Evolutionary conservation across 1,140 invertebrate species (phyloP), one percentile per base, ranked within the genome.

Genomic region (Meloidogyne floridensis): DNA sequence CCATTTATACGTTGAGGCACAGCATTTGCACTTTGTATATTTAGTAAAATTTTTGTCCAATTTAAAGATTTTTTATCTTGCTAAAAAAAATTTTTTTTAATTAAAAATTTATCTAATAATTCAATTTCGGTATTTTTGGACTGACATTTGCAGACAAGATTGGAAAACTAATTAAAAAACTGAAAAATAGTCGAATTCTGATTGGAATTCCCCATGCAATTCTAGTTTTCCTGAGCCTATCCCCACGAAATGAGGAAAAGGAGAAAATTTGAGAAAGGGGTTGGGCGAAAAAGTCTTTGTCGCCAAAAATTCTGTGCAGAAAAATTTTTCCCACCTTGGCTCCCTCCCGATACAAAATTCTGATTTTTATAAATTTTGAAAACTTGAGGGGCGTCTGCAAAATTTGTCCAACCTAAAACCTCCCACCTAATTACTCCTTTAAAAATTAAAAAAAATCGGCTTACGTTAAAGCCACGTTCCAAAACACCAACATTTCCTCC

Each of bases 1-100:
- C 51, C 74, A 43, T 75, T 75, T 43, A 82, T 65, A 15, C 80
- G 74, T 72, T 87, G 80, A 9, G 85, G 85, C 8, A 86, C 47
- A 72, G 83, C 83, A 15, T 72, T 83, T 20, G 85, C 85, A 8
- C 59, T 80, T 78, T 86, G 85, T 7, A 86, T 76, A 70, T 86
- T 86, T 18, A 86, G 32, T 13, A 86, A 71, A 18, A 86, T 43
- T 69, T 42, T 84, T 11, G 32, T 80, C 18, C 11, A 43, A 72
- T 18, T 54, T n/a, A 6, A 10, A 32, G 13, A 42, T 42, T 20
- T 54, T 82, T 79, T 81, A 2, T 65, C 59, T n/a, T 65, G 59
- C 59, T 65, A 65, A 65, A n/a, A n/a, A 15, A 18, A 65, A n/a
- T 65, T 65, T 65, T 65, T n/a, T 13, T n/a, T 15, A 59, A 59